Conservation (phyloP, 2,797 vertebrate genomes). For the Poeciliopsis turneri region DNA sequence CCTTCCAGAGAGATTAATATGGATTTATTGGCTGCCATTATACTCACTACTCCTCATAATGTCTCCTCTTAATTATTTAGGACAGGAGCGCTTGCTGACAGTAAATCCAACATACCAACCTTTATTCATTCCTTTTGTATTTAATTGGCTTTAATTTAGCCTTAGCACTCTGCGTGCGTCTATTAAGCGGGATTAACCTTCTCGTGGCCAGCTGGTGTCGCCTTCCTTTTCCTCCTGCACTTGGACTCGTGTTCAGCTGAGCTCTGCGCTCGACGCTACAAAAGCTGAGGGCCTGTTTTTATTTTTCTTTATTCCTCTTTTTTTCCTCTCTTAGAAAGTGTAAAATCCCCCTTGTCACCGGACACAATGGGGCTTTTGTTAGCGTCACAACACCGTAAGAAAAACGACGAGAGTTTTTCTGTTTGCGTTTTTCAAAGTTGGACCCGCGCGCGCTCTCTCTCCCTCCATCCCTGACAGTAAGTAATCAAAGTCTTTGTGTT, state of each 20-base stretch:
- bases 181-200: neutral
- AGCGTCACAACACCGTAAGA: slow-evolving; percentile 13
- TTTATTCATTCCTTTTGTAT: neutral
- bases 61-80: neutral
- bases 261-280: slow-evolving; percentile 3
- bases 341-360: slow-evolving; percentile 20
- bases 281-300: neutral
- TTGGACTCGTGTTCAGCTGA: slow-evolving; percentile 8
- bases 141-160: neutral
- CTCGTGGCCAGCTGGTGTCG: neutral
- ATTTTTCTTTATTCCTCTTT: slow-evolving; percentile 11
- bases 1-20: slow-evolving; percentile 2
- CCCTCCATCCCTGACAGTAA: neutral
- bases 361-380: slow-evolving; percentile 44
- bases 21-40: neutral
- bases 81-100: neutral
- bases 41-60: neutral
- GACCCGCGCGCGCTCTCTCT: neutral
- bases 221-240: neutral
- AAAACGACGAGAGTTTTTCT: neutral
- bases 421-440: slow-evolving; percentile 29
- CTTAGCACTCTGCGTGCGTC: neutral
- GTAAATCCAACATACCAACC: neutral
- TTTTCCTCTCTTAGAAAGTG: slow-evolving; percentile 4
- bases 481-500: slow-evolving; percentile 26